phyloP scores from a whole-genome alignment of 2,113 vertebrate species.

The Festucalex cinctus region DNA sequence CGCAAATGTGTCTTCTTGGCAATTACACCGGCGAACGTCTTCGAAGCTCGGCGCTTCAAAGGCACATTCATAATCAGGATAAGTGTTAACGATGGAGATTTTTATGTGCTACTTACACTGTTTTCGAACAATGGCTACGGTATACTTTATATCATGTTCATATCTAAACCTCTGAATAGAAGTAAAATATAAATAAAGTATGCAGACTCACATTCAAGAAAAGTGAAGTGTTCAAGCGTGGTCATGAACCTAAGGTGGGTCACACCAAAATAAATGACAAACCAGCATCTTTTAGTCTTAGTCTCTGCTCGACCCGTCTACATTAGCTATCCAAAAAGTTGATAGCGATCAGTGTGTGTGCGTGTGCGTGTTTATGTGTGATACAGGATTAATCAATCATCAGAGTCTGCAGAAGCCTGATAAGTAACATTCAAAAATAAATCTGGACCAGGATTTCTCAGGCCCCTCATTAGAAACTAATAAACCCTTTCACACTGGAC shows the following conservation, averaged over 20 bases:
- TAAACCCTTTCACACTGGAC: slow-evolving; percentile 4
- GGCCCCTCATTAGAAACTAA: not conserved
- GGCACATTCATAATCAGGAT: no score
- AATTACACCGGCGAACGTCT: no score
- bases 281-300: not conserved
- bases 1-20: no score
- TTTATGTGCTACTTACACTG: no score
- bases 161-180: not conserved
- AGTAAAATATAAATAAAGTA: not conserved
- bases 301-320: not conserved
- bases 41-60: no score
- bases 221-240: not conserved
- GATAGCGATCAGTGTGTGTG: not conserved
- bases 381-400: not conserved
- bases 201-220: not conserved
- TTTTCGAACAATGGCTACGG: not conserved
- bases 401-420: not conserved
- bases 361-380: not conserved
- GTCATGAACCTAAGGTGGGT: not conserved
- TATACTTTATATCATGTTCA: not conserved
- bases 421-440: not conserved
- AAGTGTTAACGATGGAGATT: no score
- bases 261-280: not conserved
- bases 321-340: not conserved
- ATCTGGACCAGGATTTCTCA: not conserved